Percentiles rank a stretch among this genome's conserved stretches.
phyloP scores from a whole-genome alignment of 1,140 invertebrate species.

The Oreohelix idahoensis region DNA sequence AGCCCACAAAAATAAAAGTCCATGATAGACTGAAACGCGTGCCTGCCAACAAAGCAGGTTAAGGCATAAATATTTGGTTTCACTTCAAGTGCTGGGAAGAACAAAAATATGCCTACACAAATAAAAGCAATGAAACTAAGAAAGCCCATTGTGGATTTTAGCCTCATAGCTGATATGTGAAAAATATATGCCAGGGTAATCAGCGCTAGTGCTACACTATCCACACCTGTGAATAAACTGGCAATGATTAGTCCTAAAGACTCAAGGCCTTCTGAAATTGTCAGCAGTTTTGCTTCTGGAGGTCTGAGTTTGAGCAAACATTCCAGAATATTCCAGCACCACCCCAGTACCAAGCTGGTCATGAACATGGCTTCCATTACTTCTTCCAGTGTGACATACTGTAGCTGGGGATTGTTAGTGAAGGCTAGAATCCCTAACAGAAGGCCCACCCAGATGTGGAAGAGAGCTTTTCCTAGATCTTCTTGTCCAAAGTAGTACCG shows the following conservation, averaged over 20 bases:
- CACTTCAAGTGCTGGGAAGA: constrained; percentile 54
- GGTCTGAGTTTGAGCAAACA: constrained; percentile 53
- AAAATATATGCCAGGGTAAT: constrained; percentile 60
- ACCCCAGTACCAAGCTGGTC: constrained; percentile 57
- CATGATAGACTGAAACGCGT: constrained; percentile 62
- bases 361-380: constrained; percentile 66
- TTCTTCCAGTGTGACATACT: constrained; percentile 58
- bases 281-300: constrained; percentile 50
- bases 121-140: constrained; percentile 56
- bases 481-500: constrained; percentile 64
- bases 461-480: constrained; percentile 54
- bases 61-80: constrained; percentile 63
- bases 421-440: constrained; percentile 67
- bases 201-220: constrained; percentile 54
- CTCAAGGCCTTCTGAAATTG: constrained; percentile 58
- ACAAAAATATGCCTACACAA: constrained; percentile 50
- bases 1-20: constrained; percentile 65
- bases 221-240: constrained; percentile 55
- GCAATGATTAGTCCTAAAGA: constrained; percentile 64
- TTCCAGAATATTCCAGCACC: constrained; percentile 62
- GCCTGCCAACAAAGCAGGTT: constrained; percentile 63
- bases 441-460: constrained; percentile 69
- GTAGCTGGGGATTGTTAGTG: constrained; percentile 52
- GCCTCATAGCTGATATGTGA: constrained; percentile 60
- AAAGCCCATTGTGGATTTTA: constrained; percentile 65